Evolutionary conservation across 2,888 invertebrate genomes (phyloP).

Genomic region (Ctenicera cuprea): DNA sequence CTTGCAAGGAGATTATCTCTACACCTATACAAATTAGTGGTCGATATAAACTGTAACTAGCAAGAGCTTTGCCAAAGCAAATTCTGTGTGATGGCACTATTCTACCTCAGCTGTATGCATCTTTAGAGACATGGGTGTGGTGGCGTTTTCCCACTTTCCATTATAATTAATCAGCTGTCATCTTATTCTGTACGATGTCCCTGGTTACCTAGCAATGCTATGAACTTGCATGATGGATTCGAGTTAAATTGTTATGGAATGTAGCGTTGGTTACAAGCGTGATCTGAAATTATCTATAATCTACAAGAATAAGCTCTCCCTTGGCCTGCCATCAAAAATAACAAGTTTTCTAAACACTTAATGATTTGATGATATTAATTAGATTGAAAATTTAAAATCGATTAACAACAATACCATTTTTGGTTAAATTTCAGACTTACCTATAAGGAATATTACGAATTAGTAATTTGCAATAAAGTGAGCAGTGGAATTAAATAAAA

Average conservation of each 20-base stretch:
- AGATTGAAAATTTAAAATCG: too few species aligned
- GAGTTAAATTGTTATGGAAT: constrained; percentile 32
- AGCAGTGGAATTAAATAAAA: too few species aligned
- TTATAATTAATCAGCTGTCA: constrained; percentile 46
- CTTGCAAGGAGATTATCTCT: neutral
- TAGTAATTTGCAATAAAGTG: too few species aligned
- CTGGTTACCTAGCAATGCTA: constrained; percentile 34
- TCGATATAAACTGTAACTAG: too few species aligned
- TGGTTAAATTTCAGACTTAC: too few species aligned
- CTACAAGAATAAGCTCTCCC: constrained; percentile 12
- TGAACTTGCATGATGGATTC: constrained; percentile 31
- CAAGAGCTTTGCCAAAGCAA: constrained; percentile 20
- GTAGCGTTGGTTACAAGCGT: constrained; percentile 9
- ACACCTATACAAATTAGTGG: neutral
- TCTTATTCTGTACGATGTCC: constrained; percentile 38
- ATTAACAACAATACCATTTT: too few species aligned
- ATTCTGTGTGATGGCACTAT: constrained; percentile 23
- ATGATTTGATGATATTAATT: constrained; percentile 1
- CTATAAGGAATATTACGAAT: too few species aligned
- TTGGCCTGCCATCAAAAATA: constrained; percentile 1
- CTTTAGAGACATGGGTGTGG: constrained; percentile 41
- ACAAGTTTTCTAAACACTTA: neutral
- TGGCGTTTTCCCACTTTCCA: constrained; percentile 39
- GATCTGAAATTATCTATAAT: constrained; percentile 28
- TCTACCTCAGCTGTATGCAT: constrained; percentile 26